Conservation (phyloP, 2,113 vertebrate species). For the Ptilorrhoa leucosticta region DNA sequence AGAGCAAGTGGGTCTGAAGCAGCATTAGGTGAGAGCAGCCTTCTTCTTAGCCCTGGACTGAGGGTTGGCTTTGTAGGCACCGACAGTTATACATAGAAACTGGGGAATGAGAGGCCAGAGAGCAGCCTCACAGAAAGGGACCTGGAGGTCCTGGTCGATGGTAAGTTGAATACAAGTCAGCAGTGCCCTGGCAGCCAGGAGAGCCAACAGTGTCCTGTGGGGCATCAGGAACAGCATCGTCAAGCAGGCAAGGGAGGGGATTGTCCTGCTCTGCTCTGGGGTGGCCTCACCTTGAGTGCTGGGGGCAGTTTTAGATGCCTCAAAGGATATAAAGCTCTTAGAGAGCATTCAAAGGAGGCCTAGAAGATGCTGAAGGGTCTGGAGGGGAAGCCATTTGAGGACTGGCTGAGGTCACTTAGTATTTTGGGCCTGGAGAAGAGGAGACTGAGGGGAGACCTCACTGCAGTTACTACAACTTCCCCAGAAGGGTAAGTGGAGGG, state of each 20-base stretch:
- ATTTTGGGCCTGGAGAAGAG: background rate
- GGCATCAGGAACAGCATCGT: background rate
- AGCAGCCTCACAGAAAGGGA: background rate
- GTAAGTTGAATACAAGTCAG: background rate
- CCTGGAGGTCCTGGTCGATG: background rate
- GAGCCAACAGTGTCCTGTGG: rapidly evolving
- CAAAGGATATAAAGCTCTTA: background rate
- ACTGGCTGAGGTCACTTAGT: background rate
- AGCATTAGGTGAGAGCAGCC: too few relatives aligned
- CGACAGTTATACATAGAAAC: background rate
- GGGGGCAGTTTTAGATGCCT: background rate
- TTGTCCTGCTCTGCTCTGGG: background rate
- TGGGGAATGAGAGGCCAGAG: background rate
- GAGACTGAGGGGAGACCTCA: background rate
- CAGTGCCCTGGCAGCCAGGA: background rate
- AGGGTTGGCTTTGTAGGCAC: too few relatives aligned
- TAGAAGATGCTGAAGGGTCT: background rate
- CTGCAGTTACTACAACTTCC: background rate
- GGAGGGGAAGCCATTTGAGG: background rate
- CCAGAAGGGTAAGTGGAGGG: background rate
- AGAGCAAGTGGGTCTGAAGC: too few relatives aligned
- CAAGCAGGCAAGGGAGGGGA: rapidly evolving
- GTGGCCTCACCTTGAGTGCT: rapidly evolving
- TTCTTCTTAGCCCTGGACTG: too few relatives aligned
- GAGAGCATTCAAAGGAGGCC: background rate